Base-by-base conservation (phyloP, 2,113 vertebrate genomes). In the Clarias macrocephalus region DNA sequence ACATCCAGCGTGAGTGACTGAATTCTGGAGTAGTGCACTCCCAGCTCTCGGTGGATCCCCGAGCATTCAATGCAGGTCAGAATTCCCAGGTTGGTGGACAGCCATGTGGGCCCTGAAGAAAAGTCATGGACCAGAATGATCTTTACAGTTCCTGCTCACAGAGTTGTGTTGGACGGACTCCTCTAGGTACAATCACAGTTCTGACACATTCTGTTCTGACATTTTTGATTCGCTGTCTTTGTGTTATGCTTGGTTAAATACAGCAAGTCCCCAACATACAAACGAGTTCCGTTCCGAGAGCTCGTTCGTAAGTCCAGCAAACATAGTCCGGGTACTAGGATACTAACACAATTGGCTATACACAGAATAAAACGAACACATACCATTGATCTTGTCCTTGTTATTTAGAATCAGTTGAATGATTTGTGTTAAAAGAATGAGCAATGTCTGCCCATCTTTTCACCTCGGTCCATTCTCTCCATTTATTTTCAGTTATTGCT, bases 21-120 rank as follows among this genome's bases (percentile, higher is more conserved):
- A 95, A 99, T 99, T 92, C 98, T 96, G 85, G 98, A 99, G 93
- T 99, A 98, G 91, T 99, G 98, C 79, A 99, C 98, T 4, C 98
- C 98, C 83, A 99, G 95, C 92, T 96, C 95, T 56, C 95, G 90
- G 92, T 96, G 95, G 91, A 96, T 96, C 70, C 95, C 95, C 0
- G 95, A 96, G 89, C 95, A 95, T 87, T 96, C 95, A 12, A 96
- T 96, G 16, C 95, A 96, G 60, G 94, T 96, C 89, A 95, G 94
- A 92, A 96, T 95, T 83, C 95, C 95, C 88, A 96, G 92, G 92
- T 99, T 99, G 92, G 98, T 99, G 89, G 98, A 99, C 56, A 99
- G 96, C 98, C 98, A 99, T 0, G 98, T 99, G 4, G 98, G 98
- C 88, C 97, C 98, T 99, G 94, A 62, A 82, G 70, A 37, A 92